These are phyloP conservation scores for Plebejus melissa DNA, from an alignment of 2,888 invertebrate species.

Conservation along the genomic window DNA sequence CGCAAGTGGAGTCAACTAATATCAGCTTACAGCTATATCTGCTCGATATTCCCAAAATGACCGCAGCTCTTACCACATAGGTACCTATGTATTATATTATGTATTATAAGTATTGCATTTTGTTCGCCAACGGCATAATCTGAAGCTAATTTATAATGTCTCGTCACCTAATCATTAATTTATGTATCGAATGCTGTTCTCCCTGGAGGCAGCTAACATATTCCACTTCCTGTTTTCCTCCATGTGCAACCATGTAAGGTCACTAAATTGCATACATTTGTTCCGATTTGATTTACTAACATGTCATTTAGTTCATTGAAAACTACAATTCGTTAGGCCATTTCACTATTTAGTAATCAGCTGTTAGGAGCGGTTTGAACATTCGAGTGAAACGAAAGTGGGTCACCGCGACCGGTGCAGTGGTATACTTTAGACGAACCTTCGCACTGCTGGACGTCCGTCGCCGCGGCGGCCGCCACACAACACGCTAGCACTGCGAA, in stretches of 20 bases:
- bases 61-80: too few species aligned
- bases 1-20: too few species aligned
- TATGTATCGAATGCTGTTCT: not conserved
- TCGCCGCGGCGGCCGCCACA: conserved; percentile 51
- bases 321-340: not conserved
- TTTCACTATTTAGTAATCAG: not conserved
- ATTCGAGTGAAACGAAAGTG: not conserved
- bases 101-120: too few species aligned
- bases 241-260: not conserved
- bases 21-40: too few species aligned
- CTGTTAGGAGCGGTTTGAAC: not conserved
- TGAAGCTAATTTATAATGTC: not conserved
- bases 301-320: not conserved
- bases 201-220: not conserved
- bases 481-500: conserved; percentile 53
- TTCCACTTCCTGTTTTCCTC: conserved; percentile 11
- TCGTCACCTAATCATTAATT: not conserved
- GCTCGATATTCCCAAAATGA: too few species aligned
- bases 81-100: too few species aligned
- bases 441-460: conserved; percentile 58
- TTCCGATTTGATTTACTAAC: not conserved
- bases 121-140: too few species aligned
- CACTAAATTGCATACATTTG: not conserved
- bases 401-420: not conserved
- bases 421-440: conserved; percentile 49